A percentile compares a stretch with the other conserved stretches of the same genome.
phyloP scores from a whole-genome alignment of 2,113 vertebrate species.

The Neofelis nebulosa region DNA sequence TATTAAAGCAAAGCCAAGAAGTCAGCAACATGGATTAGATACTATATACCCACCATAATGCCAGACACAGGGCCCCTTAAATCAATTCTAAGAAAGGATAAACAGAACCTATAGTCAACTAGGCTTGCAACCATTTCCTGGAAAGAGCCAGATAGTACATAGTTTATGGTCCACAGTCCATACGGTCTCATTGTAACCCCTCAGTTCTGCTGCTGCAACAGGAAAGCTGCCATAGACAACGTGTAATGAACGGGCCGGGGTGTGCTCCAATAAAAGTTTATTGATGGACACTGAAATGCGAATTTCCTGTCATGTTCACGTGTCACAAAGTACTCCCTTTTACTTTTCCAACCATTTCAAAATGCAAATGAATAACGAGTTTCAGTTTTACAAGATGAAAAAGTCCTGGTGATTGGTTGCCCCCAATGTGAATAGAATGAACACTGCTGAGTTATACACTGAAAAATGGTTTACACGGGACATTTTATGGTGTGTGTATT shows the following conservation, averaged over 20 bases:
- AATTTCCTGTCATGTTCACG: background rate
- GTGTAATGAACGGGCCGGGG: background rate
- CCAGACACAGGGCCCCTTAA: background rate
- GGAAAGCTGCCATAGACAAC: fast-evolving
- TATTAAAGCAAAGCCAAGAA: background rate
- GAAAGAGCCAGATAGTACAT: background rate
- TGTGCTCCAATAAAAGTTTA: background rate
- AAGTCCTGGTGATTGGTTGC: background rate
- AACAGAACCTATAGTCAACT: background rate
- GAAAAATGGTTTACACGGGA: background rate
- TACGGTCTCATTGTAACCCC: background rate
- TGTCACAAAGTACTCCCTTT: background rate
- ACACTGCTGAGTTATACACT: background rate
- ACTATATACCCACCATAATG: background rate
- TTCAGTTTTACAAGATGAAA: background rate
- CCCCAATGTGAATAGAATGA: background rate
- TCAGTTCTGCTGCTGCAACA: fast-evolving
- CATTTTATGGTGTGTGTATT: background rate
- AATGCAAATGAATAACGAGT: background rate
- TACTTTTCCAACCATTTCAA: background rate
- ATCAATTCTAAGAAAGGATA: background rate
- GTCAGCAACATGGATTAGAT: background rate
- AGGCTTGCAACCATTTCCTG: too few relatives aligned
- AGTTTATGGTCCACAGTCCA: background rate
- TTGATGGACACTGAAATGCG: background rate